phyloP scores from a whole-genome alignment of 53 echinoderm and acorn worm species.

The Astropecten irregularis region DNA sequence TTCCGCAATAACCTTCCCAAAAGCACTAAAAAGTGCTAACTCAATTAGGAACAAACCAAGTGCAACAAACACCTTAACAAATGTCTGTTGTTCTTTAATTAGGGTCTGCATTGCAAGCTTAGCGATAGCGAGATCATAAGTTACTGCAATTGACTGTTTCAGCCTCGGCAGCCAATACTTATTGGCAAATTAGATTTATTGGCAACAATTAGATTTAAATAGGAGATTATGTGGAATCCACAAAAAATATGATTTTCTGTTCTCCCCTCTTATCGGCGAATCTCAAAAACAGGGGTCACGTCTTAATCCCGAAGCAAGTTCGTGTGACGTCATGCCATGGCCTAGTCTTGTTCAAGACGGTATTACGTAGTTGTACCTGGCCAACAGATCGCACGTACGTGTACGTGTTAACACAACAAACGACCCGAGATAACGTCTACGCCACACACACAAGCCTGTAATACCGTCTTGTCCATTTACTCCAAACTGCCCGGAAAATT shows the following conservation, averaged over 20 bases:
- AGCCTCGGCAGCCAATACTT: slow-evolving; percentile 58
- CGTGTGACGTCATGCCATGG: slow-evolving; percentile 50
- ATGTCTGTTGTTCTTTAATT: slow-evolving; percentile 48
- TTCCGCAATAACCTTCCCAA: slow-evolving; percentile 63
- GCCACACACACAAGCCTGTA: too few species aligned
- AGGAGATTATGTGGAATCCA: too few species aligned
- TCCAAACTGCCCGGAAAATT: too few species aligned
- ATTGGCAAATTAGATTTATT: too few species aligned
- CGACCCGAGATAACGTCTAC: too few species aligned
- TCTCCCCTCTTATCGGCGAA: slow-evolving; percentile 63
- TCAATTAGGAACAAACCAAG: slow-evolving; percentile 68
- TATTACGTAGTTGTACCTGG: too few species aligned
- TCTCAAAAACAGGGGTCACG: slow-evolving; percentile 66
- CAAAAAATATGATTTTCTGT: too few species aligned
- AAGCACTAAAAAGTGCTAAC: slow-evolving; percentile 60
- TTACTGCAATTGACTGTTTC: slow-evolving; percentile 53
- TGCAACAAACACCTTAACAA: slow-evolving; percentile 61
- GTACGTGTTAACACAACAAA: too few species aligned
- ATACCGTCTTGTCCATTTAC: too few species aligned
- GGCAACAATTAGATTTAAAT: too few species aligned
- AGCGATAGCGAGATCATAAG: slow-evolving; percentile 68
- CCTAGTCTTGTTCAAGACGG: too few species aligned
- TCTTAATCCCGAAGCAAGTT: slow-evolving; percentile 51
- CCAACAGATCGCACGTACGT: too few species aligned
- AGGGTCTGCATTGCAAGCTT: slow-evolving; percentile 62